Base-by-base conservation (phyloP, 1,140 invertebrate genomes). In the Drosophila auraria region DNA sequence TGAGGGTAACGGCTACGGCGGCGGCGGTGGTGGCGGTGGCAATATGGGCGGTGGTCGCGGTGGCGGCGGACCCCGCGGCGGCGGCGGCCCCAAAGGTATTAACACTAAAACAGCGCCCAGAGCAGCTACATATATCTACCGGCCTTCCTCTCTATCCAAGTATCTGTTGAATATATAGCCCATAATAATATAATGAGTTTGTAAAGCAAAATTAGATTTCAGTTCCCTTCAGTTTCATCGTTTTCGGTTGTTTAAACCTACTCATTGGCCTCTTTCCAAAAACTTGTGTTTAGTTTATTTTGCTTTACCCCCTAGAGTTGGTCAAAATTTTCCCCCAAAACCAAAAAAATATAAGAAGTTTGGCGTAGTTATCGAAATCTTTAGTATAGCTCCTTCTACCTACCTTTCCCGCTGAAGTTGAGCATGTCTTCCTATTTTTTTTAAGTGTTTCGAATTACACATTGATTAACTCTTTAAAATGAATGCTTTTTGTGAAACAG, bases 51-150 rank as follows among this genome's bases (percentile, higher is more conserved):
- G 73, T 73, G 65, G 77, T 66, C 80, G 82, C 61, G 87, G 80
- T 64, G 75, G 75, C 75, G 83, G 82, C 70, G 74, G 75, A 73
- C 89, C 91, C 78, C 83, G 92, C 70, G 82, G 91, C 73, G 83
- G 90, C 62, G 91, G 91, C 70, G 92, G 92, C 84, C 87, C 90
- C 69, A 93, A 93, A 93, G 92, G 92, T 92, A 92, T 91, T 56
- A 71, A 70, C n/a, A 63, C 56, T 33, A 58, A 69, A 56, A 51
- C 33, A 78, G 70, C 49, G 54, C 62, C 74, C 56, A 69, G 38
- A 73, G 25, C 57, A 36, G 50, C 42, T 49, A 36, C 33, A 36
- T 9, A 33, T 60, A 77, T 63, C 47, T 70, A 65, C 61, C 40
- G 33, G 14, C 50, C 51, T 68, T 71, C 40, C 40, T 40, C 50